These are phyloP conservation scores for Carassius auratus DNA, from an alignment of 2,113 vertebrate species.

Conservation along the genomic window DNA sequence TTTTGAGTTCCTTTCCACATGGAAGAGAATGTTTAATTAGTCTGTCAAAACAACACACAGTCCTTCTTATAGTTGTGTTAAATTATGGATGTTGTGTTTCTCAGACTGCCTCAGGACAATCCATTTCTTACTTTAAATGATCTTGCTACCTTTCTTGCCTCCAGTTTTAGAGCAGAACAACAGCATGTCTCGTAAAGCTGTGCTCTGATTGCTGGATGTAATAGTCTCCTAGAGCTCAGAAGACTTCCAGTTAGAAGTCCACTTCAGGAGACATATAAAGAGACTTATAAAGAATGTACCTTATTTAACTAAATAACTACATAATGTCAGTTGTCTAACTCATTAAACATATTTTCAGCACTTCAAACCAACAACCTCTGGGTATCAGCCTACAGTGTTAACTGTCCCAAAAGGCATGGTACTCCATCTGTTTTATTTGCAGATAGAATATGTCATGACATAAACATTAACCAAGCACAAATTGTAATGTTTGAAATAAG, in stretches of 20 bases:
- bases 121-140: constrained; percentile 68
- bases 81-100: constrained; percentile 50
- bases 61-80: constrained; percentile 30
- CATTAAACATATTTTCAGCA: not conserved
- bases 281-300: not conserved
- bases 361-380: not conserved
- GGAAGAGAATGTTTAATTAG: constrained; percentile 61
- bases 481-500: not conserved
- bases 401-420: not conserved
- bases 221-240: constrained; percentile 9
- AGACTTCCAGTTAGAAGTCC: not conserved
- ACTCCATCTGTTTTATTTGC: not conserved
- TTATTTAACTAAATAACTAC: not conserved
- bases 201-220: constrained; percentile 24
- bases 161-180: constrained; percentile 45
- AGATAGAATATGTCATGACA: not conserved
- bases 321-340: not conserved
- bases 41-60: constrained; percentile 63
- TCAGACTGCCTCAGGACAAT: constrained; percentile 59
- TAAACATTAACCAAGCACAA: not conserved
- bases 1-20: constrained; percentile 22
- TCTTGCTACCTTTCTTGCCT: constrained; percentile 47
- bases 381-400: not conserved
- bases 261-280: not conserved
- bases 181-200: not conserved